Evolutionary conservation across 2,113 vertebrate species (phyloP).

Genomic region (Forbesichthys agassizii): DNA sequence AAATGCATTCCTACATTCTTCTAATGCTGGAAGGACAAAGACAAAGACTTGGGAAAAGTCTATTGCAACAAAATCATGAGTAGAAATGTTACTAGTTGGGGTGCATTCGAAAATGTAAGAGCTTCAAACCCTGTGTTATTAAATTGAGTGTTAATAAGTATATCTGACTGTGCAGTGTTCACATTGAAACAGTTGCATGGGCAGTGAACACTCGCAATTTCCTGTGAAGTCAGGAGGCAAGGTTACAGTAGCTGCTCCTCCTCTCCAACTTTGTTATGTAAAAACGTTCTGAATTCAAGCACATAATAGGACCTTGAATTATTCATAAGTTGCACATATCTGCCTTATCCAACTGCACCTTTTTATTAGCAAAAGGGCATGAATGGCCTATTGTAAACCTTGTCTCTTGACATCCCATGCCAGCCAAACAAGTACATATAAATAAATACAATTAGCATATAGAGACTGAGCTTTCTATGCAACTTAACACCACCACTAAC

Average conservation of each 20-base stretch:
- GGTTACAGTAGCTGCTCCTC: conserved; percentile 50
- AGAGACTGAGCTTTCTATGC: conserved; percentile 74
- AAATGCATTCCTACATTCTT: conserved; percentile 58
- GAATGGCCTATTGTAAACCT: conserved; percentile 45
- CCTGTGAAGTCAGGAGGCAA: conserved; percentile 69
- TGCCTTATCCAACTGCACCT: conserved; percentile 20
- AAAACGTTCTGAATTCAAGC: conserved; percentile 34
- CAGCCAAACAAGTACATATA: conserved; percentile 28
- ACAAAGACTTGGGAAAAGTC: conserved; percentile 21
- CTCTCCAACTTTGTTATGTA: conserved; percentile 43
- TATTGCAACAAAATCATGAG: conserved; percentile 11
- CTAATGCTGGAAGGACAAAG: conserved; percentile 20
- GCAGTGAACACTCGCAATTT: conserved; percentile 43
- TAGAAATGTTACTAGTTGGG: conserved; percentile 15
- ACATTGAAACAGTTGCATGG: conserved; percentile 58
- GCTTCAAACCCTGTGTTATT: not conserved
- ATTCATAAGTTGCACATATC: conserved; percentile 44
- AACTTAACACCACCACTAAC: conserved; percentile 10
- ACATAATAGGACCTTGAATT: conserved; percentile 47
- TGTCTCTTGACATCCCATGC: conserved; percentile 63
- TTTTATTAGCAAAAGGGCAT: conserved; percentile 37
- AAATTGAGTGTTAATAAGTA: conserved; percentile 27
- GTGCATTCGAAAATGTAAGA: conserved; percentile 34
- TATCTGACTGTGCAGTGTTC: conserved; percentile 50
- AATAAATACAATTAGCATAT: conserved; percentile 14